Base-by-base conservation (phyloP, 2,113 vertebrate species). In the Laticauda laticaudata region DNA sequence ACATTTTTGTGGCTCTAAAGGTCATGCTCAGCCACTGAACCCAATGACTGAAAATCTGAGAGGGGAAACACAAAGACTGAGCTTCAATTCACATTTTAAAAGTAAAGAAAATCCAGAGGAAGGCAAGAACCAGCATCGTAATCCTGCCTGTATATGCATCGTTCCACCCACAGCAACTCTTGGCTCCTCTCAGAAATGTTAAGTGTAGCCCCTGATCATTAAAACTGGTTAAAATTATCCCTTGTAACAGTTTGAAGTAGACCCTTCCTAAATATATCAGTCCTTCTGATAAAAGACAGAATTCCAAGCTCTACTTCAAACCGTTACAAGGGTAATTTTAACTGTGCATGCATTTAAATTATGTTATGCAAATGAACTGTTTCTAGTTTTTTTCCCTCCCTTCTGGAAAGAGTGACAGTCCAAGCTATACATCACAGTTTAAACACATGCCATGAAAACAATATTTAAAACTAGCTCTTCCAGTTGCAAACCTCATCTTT, bases 401-500 rank as follows among this genome's bases (percentile, higher is more conserved):
- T 85, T 87, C 45, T 64, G 89, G 89, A 56, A 90, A 11, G 23
- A 48, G n/a, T 87, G 89, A 89, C 57, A 90, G 81, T 56, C 92
- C 92, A 64, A 93, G 55, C 39, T 89, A 93, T 85, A 92, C 94
- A 93, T 92, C 20, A 18, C 57, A 1, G 23, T 0, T 54, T 59
- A 34, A 20, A 92, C 90, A 2, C 75, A 92, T 92, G 57, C 93
- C 96, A 92, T 93, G 92, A 64, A 85, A 21, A 94, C 91, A 69
- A 55, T 94, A 93, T 92, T 93, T 93, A 93, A 94, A 20, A 93
- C 93, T 45, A 88, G 89, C 43, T 57, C 54, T 90, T 85, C 93
- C 92, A 94, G 92, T 92, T 94, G 89, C 61, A 91, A 94, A 92
- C 90, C 92, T 95, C 93, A 96, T 91, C 93, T 94, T 93, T 90